Percentiles rank a stretch among this genome's conserved stretches.
Evolutionary conservation across 2,888 invertebrate species (phyloP).

Genomic region (Margaritifera margaritifera): DNA sequence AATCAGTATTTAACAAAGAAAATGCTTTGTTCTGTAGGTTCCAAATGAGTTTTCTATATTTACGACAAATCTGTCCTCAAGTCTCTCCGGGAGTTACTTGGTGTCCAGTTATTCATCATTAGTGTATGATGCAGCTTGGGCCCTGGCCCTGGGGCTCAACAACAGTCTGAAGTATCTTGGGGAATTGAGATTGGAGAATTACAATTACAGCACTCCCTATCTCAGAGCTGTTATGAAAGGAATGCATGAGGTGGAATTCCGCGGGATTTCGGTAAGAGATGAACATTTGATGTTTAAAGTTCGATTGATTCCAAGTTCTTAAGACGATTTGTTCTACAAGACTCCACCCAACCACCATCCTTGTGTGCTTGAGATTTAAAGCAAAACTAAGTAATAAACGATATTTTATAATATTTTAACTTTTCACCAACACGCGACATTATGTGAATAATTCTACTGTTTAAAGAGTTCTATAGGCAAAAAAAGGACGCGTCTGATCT

Average conservation of each 20-base stretch:
- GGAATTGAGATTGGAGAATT: conserved; percentile 19
- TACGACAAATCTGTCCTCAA: conserved; percentile 7
- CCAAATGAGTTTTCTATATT: conserved; percentile 20
- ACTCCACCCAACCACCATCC: too few species aligned
- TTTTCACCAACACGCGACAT: too few species aligned
- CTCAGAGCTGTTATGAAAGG: conserved; percentile 20
- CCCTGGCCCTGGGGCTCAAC: conserved; percentile 38
- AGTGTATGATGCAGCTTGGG: conserved; percentile 43
- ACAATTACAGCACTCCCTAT: conserved; percentile 22
- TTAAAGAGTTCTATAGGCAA: too few species aligned
- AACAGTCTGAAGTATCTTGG: conserved; percentile 23
- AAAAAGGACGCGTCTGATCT: too few species aligned
- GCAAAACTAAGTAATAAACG: too few species aligned
- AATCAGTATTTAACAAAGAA: background rate
- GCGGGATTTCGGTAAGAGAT: conserved; percentile 37
- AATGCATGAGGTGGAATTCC: conserved; percentile 30
- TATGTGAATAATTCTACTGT: too few species aligned
- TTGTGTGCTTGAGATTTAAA: too few species aligned
- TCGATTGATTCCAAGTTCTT: too few species aligned
- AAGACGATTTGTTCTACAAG: too few species aligned
- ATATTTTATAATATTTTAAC: too few species aligned
- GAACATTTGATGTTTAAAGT: too few species aligned
- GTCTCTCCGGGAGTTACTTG: background rate
- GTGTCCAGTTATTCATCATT: conserved; percentile 19
- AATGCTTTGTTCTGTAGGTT: conserved; percentile 14